These are phyloP conservation scores for Scolanthus callimorphus DNA, from an alignment of 92 coral and sea anemone genomes.

Conservation along the genomic window DNA sequence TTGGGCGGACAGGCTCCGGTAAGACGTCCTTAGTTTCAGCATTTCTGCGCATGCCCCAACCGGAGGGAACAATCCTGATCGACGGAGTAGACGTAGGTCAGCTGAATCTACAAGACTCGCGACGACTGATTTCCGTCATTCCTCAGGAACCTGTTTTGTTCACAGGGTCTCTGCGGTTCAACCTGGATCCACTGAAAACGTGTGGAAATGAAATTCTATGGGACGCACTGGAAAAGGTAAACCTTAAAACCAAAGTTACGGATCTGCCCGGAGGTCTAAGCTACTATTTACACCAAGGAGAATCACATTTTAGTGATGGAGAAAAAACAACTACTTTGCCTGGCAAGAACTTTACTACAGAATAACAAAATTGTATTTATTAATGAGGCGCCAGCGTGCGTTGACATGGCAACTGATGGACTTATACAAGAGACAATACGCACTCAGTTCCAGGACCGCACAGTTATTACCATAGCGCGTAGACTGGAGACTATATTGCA, in stretches of 20 bases:
- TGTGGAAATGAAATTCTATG: slow-evolving; percentile 4
- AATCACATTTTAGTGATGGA: background rate
- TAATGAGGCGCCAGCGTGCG: slow-evolving; percentile 22
- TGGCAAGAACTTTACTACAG: slow-evolving; percentile 22
- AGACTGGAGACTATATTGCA: slow-evolving; percentile 33
- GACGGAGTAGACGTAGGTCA: slow-evolving; percentile 13
- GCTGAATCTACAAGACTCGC: slow-evolving; percentile 10
- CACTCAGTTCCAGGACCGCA: slow-evolving; percentile 26
- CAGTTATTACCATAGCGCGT: slow-evolving; percentile 35
- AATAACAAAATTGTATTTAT: slow-evolving; percentile 10
- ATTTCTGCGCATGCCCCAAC: slow-evolving; percentile 27
- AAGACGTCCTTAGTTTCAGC: slow-evolving; percentile 19
- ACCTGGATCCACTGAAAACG: slow-evolving; percentile 13
- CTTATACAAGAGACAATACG: slow-evolving; percentile 16
- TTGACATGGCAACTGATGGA: slow-evolving; percentile 6
- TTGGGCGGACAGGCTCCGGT: slow-evolving; percentile 22
- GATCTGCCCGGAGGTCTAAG: background rate
- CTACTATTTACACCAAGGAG: background rate
- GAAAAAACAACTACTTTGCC: slow-evolving; percentile 11
- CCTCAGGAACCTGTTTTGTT: slow-evolving; percentile 23
- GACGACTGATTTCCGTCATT: slow-evolving; percentile 5
- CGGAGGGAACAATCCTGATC: slow-evolving; percentile 23
- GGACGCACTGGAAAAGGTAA: slow-evolving; percentile 4
- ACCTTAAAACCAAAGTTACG: slow-evolving; percentile 1
- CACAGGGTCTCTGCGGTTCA: slow-evolving; percentile 17